A percentile compares a stretch with the other conserved stretches of the same genome.
phyloP scores from a whole-genome alignment of 2,113 vertebrate species.

The Eira barbara region DNA sequence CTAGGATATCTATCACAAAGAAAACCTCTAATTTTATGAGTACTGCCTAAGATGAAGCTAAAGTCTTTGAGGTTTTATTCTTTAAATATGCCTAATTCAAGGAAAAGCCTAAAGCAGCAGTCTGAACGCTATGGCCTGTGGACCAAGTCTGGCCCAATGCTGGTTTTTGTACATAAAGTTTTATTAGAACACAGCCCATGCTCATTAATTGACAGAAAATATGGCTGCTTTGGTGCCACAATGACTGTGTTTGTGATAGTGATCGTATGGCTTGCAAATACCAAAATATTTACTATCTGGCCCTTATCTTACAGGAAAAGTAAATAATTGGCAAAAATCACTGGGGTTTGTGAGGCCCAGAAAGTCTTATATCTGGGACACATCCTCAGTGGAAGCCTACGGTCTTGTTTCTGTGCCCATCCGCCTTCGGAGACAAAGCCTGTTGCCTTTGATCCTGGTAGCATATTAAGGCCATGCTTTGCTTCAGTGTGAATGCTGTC shows the following conservation, averaged over 20 bases:
- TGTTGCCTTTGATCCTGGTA: too few species aligned
- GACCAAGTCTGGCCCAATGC: too few species aligned
- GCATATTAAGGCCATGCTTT: background rate
- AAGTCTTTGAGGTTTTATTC: background rate
- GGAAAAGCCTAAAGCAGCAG: background rate
- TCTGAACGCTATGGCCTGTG: background rate
- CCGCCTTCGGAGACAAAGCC: background rate
- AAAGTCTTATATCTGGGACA: background rate
- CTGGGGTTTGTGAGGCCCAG: background rate
- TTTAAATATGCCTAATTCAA: background rate
- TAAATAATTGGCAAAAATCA: background rate
- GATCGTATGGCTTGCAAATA: background rate
- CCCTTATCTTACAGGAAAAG: background rate
- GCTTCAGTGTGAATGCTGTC: too few species aligned
- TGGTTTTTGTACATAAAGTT: background rate
- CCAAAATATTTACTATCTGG: background rate
- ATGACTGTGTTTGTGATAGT: background rate
- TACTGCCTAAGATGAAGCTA: background rate
- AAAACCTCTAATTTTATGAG: background rate
- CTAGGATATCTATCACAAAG: background rate
- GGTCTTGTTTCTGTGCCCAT: background rate
- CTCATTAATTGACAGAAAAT: background rate
- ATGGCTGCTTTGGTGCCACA: background rate
- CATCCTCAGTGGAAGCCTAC: background rate
- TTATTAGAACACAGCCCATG: background rate